A percentile compares a stretch with the other conserved stretches of the same genome.
Evolutionary conservation across 2,888 invertebrate genomes (phyloP).

Genomic region (Heliconius ethilla): DNA sequence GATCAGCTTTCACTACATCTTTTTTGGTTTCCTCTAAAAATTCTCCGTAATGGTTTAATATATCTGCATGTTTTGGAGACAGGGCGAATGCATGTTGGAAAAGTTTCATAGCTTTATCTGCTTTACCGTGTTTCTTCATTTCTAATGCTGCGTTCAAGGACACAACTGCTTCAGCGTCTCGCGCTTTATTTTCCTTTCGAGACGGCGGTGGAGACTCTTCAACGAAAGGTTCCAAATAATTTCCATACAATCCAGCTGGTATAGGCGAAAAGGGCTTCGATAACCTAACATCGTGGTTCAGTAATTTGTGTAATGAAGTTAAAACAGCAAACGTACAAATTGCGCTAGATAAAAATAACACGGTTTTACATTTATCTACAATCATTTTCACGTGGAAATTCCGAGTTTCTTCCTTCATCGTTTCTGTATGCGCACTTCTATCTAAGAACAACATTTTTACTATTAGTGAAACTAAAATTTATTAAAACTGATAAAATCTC

Average conservation of each 20-base stretch:
- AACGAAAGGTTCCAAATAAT: constrained; percentile 64
- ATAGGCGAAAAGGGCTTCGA: constrained; percentile 72
- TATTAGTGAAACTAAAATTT: constrained; percentile 52
- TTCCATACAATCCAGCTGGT: constrained; percentile 71
- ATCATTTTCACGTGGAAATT: constrained; percentile 69
- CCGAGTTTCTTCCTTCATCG: constrained; percentile 62
- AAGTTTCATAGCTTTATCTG: constrained; percentile 91
- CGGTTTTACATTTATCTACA: constrained; percentile 71
- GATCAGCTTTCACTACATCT: constrained; percentile 94
- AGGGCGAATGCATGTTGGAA: constrained; percentile 95
- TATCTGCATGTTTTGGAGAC: constrained; percentile 95
- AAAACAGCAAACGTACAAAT: constrained; percentile 73
- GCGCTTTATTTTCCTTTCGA: constrained; percentile 57
- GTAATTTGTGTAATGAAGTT: constrained; percentile 68
- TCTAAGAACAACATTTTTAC: constrained; percentile 72
- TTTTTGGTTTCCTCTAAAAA: constrained; percentile 93
- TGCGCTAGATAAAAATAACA: constrained; percentile 71
- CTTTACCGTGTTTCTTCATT: constrained; percentile 90
- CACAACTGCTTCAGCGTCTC: constrained; percentile 88
- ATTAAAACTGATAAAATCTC: constrained; percentile 57
- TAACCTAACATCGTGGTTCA: constrained; percentile 68
- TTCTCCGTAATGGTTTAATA: constrained; percentile 95
- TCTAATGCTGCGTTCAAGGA: constrained; percentile 92
- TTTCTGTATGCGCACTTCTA: constrained; percentile 61
- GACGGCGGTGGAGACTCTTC: constrained; percentile 54